These are phyloP conservation scores for Poeciliopsis turrubarensis DNA, from an alignment of 2,113 vertebrate genomes.

Conservation along the genomic window DNA sequence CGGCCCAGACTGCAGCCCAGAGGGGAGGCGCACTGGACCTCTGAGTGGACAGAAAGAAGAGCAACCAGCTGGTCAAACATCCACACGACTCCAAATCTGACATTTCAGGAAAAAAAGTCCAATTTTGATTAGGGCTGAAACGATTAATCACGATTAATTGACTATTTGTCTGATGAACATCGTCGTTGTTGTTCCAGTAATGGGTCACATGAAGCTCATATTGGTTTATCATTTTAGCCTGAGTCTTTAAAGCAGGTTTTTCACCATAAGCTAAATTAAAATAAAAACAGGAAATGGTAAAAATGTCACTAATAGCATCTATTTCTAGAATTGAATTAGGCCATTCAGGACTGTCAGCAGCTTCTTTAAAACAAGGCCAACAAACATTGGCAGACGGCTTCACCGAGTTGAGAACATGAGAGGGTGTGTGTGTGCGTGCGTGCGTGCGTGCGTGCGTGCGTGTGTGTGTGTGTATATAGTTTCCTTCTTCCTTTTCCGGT, in stretches of 20 bases:
- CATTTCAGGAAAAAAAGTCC: neutral
- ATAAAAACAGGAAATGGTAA: slow-evolving; percentile 8
- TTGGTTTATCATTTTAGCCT: neutral
- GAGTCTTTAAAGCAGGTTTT: neutral
- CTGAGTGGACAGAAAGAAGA: slow-evolving; percentile 74
- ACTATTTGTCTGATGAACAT: neutral
- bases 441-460: neutral
- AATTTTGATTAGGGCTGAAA: too few species aligned
- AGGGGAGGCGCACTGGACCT: slow-evolving; percentile 92
- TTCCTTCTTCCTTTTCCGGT: slow-evolving; percentile 59
- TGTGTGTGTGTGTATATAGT: neutral
- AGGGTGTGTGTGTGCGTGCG: neutral
- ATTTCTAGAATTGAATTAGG: slow-evolving; percentile 50
- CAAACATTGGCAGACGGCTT: slow-evolving; percentile 41
- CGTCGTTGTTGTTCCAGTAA: neutral
- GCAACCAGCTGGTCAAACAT: neutral
- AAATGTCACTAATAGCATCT: slow-evolving; percentile 21
- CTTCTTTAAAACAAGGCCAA: slow-evolving; percentile 48
- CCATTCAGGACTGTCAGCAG: slow-evolving; percentile 30
- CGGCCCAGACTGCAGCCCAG: slow-evolving; percentile 91
- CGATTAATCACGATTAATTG: too few species aligned
- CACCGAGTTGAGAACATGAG: slow-evolving; percentile 10
- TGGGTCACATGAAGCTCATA: neutral
- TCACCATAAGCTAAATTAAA: neutral
- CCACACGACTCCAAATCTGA: neutral